Evolutionary conservation across 2,113 vertebrate genomes (phyloP).

Genomic region (Epinephelus moara): DNA sequence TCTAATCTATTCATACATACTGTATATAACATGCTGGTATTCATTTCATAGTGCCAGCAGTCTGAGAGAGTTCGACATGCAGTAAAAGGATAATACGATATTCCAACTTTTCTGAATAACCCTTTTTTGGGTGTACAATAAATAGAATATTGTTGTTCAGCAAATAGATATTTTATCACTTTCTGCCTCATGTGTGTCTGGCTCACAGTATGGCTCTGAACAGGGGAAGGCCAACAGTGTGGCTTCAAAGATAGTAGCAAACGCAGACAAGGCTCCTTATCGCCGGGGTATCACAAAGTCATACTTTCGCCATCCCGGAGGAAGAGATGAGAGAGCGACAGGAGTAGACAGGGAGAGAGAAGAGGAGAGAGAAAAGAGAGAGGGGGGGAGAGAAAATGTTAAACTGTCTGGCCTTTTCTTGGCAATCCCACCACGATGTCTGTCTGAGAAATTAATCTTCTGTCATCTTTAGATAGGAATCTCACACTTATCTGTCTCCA

Average conservation of each 20-base stretch:
- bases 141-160: background rate
- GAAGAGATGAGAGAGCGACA: constrained; percentile 32
- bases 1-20: background rate
- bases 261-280: constrained; percentile 58
- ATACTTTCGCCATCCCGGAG: constrained; percentile 37
- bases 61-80: background rate
- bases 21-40: background rate
- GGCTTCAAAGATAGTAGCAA: constrained; percentile 59
- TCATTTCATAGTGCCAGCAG: background rate
- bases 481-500: constrained; percentile 63
- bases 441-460: constrained; percentile 78
- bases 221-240: constrained; percentile 27
- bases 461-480: constrained; percentile 73
- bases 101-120: background rate
- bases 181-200: constrained; percentile 3
- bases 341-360: constrained; percentile 5
- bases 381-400: constrained; percentile 63
- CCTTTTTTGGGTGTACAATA: background rate
- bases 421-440: constrained; percentile 65
- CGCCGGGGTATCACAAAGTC: constrained; percentile 66
- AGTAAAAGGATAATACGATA: background rate
- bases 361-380: background rate
- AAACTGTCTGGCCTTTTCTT: constrained; percentile 75
- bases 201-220: constrained; percentile 42
- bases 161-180: constrained; percentile 30